These are phyloP conservation scores for Sthenelais limicola DNA, from an alignment of 2,888 invertebrate genomes.

Conservation along the genomic window DNA sequence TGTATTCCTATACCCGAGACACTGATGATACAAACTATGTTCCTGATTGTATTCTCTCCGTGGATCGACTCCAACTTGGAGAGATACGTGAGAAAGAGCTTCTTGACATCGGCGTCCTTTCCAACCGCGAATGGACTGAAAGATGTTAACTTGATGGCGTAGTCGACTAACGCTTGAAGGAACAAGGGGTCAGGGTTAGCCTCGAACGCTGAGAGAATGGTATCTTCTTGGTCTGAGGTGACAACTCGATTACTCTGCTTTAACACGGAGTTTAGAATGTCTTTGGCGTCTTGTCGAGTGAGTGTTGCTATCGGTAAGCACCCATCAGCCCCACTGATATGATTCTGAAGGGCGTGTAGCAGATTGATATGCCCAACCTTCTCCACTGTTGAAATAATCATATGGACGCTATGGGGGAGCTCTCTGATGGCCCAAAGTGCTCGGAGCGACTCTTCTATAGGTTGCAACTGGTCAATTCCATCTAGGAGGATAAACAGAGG, in stretches of 20 bases:
- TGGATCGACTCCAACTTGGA: slow-evolving; percentile 39
- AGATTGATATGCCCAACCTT: slow-evolving; percentile 42
- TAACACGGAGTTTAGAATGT: slow-evolving; percentile 27
- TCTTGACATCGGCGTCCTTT: not conserved
- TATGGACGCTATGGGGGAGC: slow-evolving; percentile 48
- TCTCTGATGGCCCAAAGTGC: slow-evolving; percentile 49
- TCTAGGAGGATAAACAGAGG: slow-evolving; percentile 52
- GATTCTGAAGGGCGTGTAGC: slow-evolving; percentile 35
- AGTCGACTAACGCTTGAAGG: slow-evolving; percentile 21
- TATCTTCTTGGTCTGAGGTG: slow-evolving; percentile 37
- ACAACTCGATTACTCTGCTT: slow-evolving; percentile 26
- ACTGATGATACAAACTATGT: slow-evolving; percentile 42
- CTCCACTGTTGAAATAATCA: slow-evolving; percentile 48
- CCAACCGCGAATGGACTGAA: not conserved
- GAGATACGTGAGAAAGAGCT: slow-evolving; percentile 9
- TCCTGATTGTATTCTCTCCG: slow-evolving; percentile 40
- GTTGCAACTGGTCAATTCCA: slow-evolving; percentile 49
- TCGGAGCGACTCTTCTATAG: slow-evolving; percentile 47
- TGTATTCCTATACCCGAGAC: slow-evolving; percentile 44
- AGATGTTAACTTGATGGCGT: slow-evolving; percentile 36
- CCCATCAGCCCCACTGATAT: slow-evolving; percentile 37
- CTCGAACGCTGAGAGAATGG: slow-evolving; percentile 17
- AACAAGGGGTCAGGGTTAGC: slow-evolving; percentile 35
- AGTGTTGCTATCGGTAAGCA: slow-evolving; percentile 20
- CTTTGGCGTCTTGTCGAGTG: slow-evolving; percentile 6